Percentiles rank a stretch among this genome's conserved stretches.
Conservation (phyloP, 2,113 vertebrate genomes). For the Ornithorhynchus anatinus region DNA sequence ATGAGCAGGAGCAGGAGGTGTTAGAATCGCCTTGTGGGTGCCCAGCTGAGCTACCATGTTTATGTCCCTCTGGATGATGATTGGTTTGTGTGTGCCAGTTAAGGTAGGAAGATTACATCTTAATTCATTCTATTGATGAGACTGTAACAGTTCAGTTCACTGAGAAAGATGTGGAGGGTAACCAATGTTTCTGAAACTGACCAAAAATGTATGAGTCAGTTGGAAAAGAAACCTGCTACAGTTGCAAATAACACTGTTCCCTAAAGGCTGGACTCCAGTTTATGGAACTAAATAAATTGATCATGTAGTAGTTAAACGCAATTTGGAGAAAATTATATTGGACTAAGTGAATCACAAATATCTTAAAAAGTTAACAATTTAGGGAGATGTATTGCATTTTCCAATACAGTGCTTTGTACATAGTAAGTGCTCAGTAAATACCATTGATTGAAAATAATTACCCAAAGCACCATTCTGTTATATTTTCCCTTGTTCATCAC, state of each 20-base stretch:
- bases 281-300: background rate
- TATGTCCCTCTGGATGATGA: slow-evolving; percentile 33
- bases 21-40: slow-evolving; percentile 56
- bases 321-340: no score
- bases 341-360: no score
- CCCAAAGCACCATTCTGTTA: no score
- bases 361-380: no score
- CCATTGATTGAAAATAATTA: no score
- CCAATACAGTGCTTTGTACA: no score
- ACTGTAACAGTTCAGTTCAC: background rate
- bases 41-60: slow-evolving; percentile 47
- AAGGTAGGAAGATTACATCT: slow-evolving; percentile 29
- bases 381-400: no score
- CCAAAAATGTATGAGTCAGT: background rate
- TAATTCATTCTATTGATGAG: background rate
- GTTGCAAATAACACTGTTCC: background rate
- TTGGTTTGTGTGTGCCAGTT: slow-evolving; percentile 30
- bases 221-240: background rate
- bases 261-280: background rate
- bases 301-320: no score
- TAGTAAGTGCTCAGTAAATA: no score
- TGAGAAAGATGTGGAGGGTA: background rate
- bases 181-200: background rate
- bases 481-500: no score
- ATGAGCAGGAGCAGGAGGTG: slow-evolving; percentile 36